Base-by-base conservation (phyloP, 2,888 invertebrate species). In the Drosophila sordidapex region DNA sequence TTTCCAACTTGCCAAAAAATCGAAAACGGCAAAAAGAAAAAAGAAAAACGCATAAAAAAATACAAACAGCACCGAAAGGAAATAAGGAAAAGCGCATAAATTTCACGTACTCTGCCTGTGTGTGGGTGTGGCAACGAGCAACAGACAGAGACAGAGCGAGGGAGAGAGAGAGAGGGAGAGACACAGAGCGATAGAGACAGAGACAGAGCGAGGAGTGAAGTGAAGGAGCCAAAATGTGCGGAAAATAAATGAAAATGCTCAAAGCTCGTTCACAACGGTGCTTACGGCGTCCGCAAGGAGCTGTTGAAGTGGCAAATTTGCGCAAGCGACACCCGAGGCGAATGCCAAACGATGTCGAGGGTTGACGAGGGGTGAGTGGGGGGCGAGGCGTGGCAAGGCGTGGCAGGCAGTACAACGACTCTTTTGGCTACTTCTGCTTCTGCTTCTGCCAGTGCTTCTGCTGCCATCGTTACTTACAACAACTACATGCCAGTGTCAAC, bases 241-340 rank as follows among this genome's bases (percentile, higher is more conserved):
- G 87, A 90, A 90, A 90, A 92, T 90, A 92, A 92, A 92, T 92
- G 92, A 91, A 92, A 92, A 91, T 91, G 88, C 91, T 91, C 91
- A 91, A 84, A 91, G 91, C 92, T 92, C 92, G 90, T 91, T 92
- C 92, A 91, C 90, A 91, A 89, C 85, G 90, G 92, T 88, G 91
- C 91, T 91, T 91, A 92, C 92, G 92, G 92, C 91, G 83, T 92
- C 91, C 91, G 86, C 92, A 92, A 91, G 91, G 91, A 91, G 91
- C 91, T 91, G 91, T 91, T 92, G 91, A 91, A 91, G 91, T 91
- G 92, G 91, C 92, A 92, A 91, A 91, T 91, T 92, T 92, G 92
- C 91, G 89, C 91, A 91, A 91, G 91, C 91, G 89, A 86, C 91
- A 88, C 85, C 83, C 81, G 83, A 79, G 81, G 76, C 79, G 75